phyloP scores from a whole-genome alignment of 2,797 vertebrate species.

The Cynopterus sphinx region DNA sequence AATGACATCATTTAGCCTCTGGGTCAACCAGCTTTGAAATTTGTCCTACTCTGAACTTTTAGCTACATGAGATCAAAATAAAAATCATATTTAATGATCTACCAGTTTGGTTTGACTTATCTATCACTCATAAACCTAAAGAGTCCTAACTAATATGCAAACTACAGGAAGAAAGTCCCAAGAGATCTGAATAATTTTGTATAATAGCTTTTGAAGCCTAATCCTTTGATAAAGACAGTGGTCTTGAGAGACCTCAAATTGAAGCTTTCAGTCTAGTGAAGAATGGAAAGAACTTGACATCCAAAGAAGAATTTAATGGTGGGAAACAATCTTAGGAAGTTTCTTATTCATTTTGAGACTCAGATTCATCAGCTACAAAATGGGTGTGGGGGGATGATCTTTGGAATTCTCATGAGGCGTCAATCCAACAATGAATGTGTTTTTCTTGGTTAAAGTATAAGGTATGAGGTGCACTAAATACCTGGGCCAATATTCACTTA shows the following conservation, averaged over 20 bases:
- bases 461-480: no score
- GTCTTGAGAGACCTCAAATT: neutral
- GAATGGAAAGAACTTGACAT: neutral
- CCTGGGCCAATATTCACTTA: neutral
- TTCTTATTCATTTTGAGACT: neutral
- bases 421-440: no score
- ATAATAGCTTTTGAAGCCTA: neutral
- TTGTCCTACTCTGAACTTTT: neutral
- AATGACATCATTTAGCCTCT: neutral
- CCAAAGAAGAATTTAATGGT: neutral
- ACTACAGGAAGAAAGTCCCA: neutral
- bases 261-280: neutral
- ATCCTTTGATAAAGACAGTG: neutral
- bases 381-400: fast-evolving
- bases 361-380: neutral
- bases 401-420: neutral
- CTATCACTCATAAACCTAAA: neutral
- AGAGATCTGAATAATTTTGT: neutral
- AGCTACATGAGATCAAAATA: neutral
- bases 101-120: neutral
- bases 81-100: no score
- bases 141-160: neutral
- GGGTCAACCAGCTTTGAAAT: neutral
- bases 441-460: neutral
- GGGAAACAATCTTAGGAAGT: neutral